phyloP scores from a whole-genome alignment of 2,797 vertebrate genomes.

The Parauchenoglanis punctatus region DNA sequence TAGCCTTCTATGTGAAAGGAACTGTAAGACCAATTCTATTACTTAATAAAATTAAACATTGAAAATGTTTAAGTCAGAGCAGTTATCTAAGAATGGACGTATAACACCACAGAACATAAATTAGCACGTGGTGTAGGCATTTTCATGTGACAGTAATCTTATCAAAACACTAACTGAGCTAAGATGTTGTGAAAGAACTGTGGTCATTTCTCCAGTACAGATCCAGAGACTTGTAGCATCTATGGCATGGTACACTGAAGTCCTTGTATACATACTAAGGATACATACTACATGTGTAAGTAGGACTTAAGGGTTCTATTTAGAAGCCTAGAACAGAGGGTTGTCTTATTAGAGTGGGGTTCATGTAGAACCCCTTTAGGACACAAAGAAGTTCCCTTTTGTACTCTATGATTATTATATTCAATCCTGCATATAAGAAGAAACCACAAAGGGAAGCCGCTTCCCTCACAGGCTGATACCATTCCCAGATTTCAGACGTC shows the following conservation, averaged over 20 bases:
- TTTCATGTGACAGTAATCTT: too few species aligned
- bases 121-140: not conserved
- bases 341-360: not conserved
- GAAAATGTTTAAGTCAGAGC: not conserved
- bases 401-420: not conserved
- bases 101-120: not conserved
- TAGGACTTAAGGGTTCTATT: not conserved
- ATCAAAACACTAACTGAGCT: too few species aligned
- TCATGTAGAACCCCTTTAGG: not conserved
- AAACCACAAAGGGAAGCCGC: not conserved
- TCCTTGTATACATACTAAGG: not conserved
- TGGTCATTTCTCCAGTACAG: too few species aligned
- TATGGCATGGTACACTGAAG: not conserved
- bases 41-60: not conserved
- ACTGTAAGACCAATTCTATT: not conserved
- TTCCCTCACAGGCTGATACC: not conserved
- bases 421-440: not conserved
- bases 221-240: not conserved
- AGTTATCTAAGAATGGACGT: not conserved
- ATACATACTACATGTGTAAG: not conserved
- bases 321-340: not conserved
- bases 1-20: not conserved
- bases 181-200: too few species aligned
- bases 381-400: not conserved
- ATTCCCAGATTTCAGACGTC: not conserved